Evolutionary conservation across 2,888 invertebrate genomes (phyloP).

Genomic region (Lacanobia oleracea): DNA sequence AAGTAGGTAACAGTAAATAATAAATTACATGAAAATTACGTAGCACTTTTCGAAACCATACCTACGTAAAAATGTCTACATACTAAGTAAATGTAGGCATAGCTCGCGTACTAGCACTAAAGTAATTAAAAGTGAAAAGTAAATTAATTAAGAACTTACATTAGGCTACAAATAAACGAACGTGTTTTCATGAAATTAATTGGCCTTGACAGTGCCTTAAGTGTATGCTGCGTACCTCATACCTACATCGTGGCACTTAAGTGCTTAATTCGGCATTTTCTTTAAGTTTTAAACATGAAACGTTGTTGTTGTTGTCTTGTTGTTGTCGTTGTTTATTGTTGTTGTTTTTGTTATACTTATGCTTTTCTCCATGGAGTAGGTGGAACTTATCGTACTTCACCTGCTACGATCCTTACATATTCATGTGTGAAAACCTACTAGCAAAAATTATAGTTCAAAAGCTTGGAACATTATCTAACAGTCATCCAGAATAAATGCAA

Average conservation of each 20-base stretch:
- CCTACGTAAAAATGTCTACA: background rate
- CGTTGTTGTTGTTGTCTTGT: too few relatives aligned
- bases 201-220: conserved; percentile 15
- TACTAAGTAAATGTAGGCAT: conserved; percentile 8
- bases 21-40: background rate
- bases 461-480: too few relatives aligned
- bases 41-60: background rate
- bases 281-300: background rate
- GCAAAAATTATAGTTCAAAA: too few relatives aligned
- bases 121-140: conserved; percentile 40
- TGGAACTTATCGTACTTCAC: background rate
- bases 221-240: background rate
- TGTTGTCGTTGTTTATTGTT: too few relatives aligned
- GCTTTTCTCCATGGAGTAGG: too few relatives aligned
- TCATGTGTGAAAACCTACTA: too few relatives aligned
- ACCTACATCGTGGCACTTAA: background rate
- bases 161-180: conserved; percentile 35
- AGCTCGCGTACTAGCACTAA: conserved; percentile 4
- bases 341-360: too few relatives aligned
- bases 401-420: background rate
- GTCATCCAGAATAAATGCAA: too few relatives aligned
- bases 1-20: background rate
- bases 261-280: background rate
- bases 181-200: conserved; percentile 22
- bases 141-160: conserved; percentile 35